These are phyloP conservation scores for Aptenodytes patagonicus DNA, from an alignment of 2,113 vertebrate species.

Conservation along the genomic window DNA sequence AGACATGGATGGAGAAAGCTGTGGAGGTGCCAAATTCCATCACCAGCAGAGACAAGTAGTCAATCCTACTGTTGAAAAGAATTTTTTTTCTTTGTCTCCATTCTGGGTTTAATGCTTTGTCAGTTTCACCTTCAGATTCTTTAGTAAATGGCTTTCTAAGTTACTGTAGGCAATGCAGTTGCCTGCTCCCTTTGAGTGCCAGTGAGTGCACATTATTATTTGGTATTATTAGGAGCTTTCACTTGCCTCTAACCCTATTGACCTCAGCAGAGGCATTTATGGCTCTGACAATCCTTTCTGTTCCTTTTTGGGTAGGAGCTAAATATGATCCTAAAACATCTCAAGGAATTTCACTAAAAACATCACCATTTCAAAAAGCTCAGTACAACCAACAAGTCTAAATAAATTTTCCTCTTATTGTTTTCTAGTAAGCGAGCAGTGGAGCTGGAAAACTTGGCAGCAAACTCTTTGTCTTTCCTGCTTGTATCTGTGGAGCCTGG, in stretches of 20 bases:
- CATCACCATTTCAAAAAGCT: background rate
- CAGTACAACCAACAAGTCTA: background rate
- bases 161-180: background rate
- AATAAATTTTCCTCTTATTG: background rate
- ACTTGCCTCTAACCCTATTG: background rate
- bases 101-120: background rate
- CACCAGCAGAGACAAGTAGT: background rate
- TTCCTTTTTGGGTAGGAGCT: background rate
- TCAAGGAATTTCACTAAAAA: background rate
- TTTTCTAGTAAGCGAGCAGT: slow-evolving; percentile 26
- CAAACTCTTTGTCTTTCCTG: background rate
- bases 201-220: background rate
- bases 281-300: background rate
- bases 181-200: background rate
- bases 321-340: background rate
- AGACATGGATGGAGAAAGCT: background rate
- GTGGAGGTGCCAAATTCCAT: background rate
- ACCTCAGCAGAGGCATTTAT: background rate
- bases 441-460: background rate
- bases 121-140: background rate
- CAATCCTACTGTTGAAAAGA: background rate
- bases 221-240: background rate
- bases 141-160: background rate
- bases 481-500: background rate
- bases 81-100: background rate